Percentiles rank a stretch among this genome's conserved stretches.
These are phyloP conservation scores for Euplexia lucipara DNA, from an alignment of 2,888 invertebrate genomes.

Conservation along the genomic window DNA sequence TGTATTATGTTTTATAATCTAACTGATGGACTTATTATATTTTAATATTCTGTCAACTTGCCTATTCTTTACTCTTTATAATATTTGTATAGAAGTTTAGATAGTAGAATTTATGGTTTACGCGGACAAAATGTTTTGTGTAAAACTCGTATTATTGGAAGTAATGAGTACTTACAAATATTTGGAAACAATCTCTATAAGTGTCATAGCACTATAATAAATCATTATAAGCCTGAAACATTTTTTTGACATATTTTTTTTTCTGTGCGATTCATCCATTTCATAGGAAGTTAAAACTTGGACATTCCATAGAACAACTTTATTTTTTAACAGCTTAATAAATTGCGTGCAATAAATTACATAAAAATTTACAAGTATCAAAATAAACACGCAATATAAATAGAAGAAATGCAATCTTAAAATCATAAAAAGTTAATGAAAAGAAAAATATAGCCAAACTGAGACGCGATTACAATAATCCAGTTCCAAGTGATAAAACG, in stretches of 20 bases:
- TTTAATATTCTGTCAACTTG: too few relatives aligned
- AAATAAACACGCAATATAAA: not conserved
- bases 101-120: too few relatives aligned
- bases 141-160: too few relatives aligned
- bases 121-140: not conserved
- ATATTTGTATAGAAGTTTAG: not conserved
- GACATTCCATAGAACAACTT: constrained; percentile 11
- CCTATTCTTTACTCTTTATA: too few relatives aligned
- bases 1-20: too few relatives aligned
- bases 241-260: not conserved
- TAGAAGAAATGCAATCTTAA: not conserved
- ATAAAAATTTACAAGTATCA: not conserved
- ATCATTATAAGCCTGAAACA: constrained; percentile 30
- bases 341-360: not conserved
- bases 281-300: not conserved
- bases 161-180: constrained; percentile 27
- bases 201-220: constrained; percentile 30
- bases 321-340: constrained; percentile 13
- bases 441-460: not conserved
- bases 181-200: constrained; percentile 20
- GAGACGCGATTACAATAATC: constrained; percentile 1
- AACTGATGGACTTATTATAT: too few relatives aligned
- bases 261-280: not conserved
- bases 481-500: constrained; percentile 17
- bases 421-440: not conserved